These are phyloP conservation scores for Marmota monax DNA, from an alignment of 2,113 vertebrate genomes.

Conservation along the genomic window DNA sequence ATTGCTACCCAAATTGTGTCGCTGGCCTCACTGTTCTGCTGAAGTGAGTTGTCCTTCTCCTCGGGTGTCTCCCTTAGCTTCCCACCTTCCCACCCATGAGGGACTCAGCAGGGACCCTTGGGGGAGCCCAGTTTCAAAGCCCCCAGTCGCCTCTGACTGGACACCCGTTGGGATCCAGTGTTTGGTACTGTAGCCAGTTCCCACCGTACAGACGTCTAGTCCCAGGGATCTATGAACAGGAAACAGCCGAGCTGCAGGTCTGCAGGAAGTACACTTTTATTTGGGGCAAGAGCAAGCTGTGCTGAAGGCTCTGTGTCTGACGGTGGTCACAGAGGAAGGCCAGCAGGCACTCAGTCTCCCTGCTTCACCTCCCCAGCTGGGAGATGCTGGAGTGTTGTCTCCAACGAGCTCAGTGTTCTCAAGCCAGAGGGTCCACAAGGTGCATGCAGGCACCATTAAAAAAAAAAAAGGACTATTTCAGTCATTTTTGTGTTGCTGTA, in stretches of 20 bases:
- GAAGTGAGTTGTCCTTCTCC: neutral
- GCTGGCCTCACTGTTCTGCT: rapidly evolving
- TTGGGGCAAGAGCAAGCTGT: neutral
- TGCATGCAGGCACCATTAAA: neutral
- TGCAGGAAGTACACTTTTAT: neutral
- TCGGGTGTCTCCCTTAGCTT: neutral
- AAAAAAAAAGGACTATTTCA: neutral
- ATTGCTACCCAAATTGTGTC: neutral
- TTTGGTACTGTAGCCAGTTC: neutral
- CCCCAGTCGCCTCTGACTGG: neutral
- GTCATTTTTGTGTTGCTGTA: neutral
- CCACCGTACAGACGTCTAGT: neutral
- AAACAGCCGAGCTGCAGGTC: neutral
- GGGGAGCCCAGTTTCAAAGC: neutral
- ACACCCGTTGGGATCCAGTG: neutral
- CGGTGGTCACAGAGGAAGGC: neutral
- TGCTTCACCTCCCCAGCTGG: neutral
- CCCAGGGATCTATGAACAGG: neutral
- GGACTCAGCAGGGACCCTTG: neutral
- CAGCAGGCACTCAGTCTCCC: neutral
- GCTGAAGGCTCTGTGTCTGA: neutral
- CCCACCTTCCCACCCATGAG: neutral
- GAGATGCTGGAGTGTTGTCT: no score
- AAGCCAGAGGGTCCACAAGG: neutral
- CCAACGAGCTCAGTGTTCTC: neutral